phyloP scores from a whole-genome alignment of 2,797 vertebrate genomes.

The Capromys pilorides region DNA sequence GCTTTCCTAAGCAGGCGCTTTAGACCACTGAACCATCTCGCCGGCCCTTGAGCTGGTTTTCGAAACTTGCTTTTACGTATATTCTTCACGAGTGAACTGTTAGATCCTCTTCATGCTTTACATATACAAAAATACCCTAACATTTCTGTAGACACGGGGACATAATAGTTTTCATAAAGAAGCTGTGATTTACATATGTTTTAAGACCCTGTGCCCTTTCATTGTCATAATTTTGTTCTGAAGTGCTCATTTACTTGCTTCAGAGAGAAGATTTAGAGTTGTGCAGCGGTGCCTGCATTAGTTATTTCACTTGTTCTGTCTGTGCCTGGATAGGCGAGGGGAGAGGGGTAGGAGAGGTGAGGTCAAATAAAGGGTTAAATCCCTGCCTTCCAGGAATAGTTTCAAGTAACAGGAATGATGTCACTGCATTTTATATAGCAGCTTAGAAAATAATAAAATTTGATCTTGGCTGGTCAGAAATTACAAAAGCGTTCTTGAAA shows the following conservation, averaged over 20 bases:
- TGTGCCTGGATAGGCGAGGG: background rate
- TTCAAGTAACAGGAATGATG: conserved; percentile 24
- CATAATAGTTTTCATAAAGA: conserved; percentile 32
- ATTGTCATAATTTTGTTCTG: background rate
- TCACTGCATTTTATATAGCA: background rate
- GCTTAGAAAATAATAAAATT: conserved; percentile 4
- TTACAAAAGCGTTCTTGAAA: background rate
- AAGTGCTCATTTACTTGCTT: background rate
- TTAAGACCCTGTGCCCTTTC: background rate
- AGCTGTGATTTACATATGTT: background rate
- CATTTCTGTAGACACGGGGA: conserved; percentile 24
- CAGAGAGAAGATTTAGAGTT: background rate
- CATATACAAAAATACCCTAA: background rate
- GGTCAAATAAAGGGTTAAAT: background rate
- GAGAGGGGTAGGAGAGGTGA: background rate
- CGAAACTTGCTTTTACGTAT: conserved; percentile 48
- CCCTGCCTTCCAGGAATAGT: conserved; percentile 3
- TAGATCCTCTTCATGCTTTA: conserved; percentile 30
- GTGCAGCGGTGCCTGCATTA: background rate
- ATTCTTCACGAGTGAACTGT: conserved; percentile 11
- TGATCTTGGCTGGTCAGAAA: background rate
- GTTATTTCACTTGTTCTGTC: background rate
- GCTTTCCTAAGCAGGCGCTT: too few relatives aligned
- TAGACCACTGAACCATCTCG: too few relatives aligned
- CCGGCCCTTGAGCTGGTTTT: background rate